Conservation (phyloP, 2,797 vertebrate species). For the Schizopygopsis pylzovi region DNA sequence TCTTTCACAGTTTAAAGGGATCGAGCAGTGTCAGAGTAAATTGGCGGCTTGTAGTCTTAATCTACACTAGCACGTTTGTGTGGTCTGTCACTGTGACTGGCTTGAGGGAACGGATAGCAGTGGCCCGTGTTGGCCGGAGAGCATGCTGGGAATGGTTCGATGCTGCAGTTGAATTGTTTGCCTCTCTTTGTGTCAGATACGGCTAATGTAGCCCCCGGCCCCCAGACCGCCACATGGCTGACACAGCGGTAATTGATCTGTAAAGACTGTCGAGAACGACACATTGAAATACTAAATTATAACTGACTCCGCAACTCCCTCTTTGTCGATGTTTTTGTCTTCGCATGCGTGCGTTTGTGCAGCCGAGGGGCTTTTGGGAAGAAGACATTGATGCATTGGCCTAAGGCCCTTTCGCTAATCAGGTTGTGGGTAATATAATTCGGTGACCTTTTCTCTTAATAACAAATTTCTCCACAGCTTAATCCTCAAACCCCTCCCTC, state of each 20-base stretch:
- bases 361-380: slow-evolving; percentile 36
- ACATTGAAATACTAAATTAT: slow-evolving; percentile 29
- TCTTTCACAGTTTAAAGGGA: slow-evolving; percentile 41
- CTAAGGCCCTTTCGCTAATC: slow-evolving; percentile 72
- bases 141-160: slow-evolving; percentile 22
- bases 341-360: not conserved
- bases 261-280: slow-evolving; percentile 60
- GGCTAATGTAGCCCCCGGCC: slow-evolving; percentile 33
- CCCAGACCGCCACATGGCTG: slow-evolving; percentile 3
- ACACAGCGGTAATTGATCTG: slow-evolving; percentile 57
- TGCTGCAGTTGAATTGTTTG: slow-evolving; percentile 23
- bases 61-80: slow-evolving; percentile 11
- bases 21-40: slow-evolving; percentile 35
- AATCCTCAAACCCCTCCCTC: slow-evolving; percentile 55
- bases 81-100: slow-evolving; percentile 24
- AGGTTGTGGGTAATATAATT: slow-evolving; percentile 75
- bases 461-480: slow-evolving; percentile 73
- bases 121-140: slow-evolving; percentile 19
- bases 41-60: slow-evolving; percentile 17
- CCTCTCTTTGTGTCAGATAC: slow-evolving; percentile 33
- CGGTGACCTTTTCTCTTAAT: slow-evolving; percentile 78
- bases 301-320: slow-evolving; percentile 28
- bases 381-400: slow-evolving; percentile 56
- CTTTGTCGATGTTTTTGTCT: slow-evolving; percentile 16
- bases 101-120: not conserved